Base-by-base conservation (phyloP, 2,797 vertebrate species). In the Brotula barbata region DNA sequence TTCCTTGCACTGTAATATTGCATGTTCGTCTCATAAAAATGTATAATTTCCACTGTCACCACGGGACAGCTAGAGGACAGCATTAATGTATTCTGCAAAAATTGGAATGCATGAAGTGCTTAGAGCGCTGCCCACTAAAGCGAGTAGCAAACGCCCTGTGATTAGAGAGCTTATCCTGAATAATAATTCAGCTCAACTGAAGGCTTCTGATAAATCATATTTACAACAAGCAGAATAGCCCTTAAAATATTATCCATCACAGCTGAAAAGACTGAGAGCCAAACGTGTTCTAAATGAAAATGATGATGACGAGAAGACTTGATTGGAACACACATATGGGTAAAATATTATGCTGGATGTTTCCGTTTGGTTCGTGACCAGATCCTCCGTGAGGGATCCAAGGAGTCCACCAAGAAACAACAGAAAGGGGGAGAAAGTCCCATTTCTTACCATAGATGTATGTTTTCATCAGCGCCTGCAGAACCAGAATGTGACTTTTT, bases 1-100 rank as follows among this genome's bases (percentile, higher is more conserved):
- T 49, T 70, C 64, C 48, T 63, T 19, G 13, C 33, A 10, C 63
- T 48, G 48, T 73, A 76, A 80, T 62, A 20, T 60, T 11, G 73
- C 56, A n/a, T 57, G 68, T 71, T 65, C 73, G 61, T 17, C 73
- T 80, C 78, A 73, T 83, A 58, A 77, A 82, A 75, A 82, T 74
- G 51, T 60, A 82, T 79, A 28, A 75, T 79, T 83, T 64, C 31
- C 22, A 37, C 64, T 23, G 57, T 78, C 75, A 68, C 64, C 51
- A n/a, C 33, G 59, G 69, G 81, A 78, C 61, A 68, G 77, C 40
- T 23, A 23, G 65, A 77, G 76, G 76, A 83, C 59, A 57, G 58
- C 58, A 62, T 78, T 81, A 75, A 88, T 78, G 72, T 64, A 73
- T 77, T 74, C 70, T 47, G 34, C 31, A 65, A 65, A 28, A 81